Percentiles rank a stretch among this genome's conserved stretches.
Evolutionary conservation across 2,888 invertebrate species (phyloP).

Genomic region (Acheta domesticus): DNA sequence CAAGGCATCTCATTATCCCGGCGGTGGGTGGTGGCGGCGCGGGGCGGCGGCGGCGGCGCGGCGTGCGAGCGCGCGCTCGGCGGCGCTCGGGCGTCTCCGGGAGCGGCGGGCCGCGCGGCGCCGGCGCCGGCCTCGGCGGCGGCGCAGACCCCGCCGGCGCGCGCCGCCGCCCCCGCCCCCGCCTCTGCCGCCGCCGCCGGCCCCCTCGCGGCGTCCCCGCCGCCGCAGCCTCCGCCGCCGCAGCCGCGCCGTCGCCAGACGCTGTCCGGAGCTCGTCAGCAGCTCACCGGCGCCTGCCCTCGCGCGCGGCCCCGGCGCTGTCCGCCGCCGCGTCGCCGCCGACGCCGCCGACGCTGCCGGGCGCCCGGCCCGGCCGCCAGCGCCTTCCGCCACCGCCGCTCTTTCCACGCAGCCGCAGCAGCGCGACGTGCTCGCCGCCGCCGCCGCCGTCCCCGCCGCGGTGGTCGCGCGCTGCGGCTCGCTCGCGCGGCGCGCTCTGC

Average conservation of each 20-base stretch:
- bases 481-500: background rate
- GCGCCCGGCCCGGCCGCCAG: background rate
- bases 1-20: constrained; percentile 4
- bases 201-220: background rate
- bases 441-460: background rate
- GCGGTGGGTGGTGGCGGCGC: background rate
- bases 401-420: background rate
- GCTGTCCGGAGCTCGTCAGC: constrained; percentile 18
- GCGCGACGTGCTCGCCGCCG: background rate
- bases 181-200: background rate
- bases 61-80: background rate
- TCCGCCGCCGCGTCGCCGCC: background rate
- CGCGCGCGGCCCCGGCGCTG: background rate
- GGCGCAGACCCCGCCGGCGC: background rate
- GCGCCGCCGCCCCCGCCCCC: background rate
- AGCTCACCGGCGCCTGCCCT: background rate
- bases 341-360: background rate
- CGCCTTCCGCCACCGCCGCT: background rate
- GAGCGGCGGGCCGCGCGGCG: background rate
- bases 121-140: background rate
- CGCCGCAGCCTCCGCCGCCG: background rate
- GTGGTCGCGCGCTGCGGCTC: background rate
- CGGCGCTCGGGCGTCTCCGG: background rate
- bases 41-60: background rate
- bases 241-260: background rate